Evolutionary conservation across 2,113 vertebrate genomes (phyloP).

Genomic region (Dipodomys stephensi): DNA sequence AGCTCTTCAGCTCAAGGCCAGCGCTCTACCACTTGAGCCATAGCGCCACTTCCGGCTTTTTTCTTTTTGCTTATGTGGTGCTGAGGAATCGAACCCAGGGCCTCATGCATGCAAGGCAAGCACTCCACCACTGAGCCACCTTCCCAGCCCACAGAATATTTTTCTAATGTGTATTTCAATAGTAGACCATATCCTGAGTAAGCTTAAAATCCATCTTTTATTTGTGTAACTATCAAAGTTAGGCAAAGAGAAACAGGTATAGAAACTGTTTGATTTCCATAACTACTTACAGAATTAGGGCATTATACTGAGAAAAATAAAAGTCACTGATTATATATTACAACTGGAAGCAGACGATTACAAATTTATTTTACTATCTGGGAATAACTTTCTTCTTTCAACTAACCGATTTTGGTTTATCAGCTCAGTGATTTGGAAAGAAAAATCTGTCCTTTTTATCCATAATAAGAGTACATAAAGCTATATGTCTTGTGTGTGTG

Average conservation of each 20-base stretch:
- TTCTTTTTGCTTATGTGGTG: too few species aligned
- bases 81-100: too few species aligned
- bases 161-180: slow-evolving; percentile 19
- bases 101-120: too few species aligned
- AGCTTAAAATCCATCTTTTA: not conserved
- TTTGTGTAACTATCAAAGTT: not conserved
- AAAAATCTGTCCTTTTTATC: slow-evolving; percentile 38
- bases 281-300: not conserved
- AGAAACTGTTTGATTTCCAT: not conserved
- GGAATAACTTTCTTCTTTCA: not conserved
- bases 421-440: slow-evolving; percentile 27
- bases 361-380: not conserved
- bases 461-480: not conserved
- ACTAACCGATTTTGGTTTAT: not conserved
- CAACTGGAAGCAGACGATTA: not conserved
- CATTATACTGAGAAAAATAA: not conserved
- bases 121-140: too few species aligned
- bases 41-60: too few species aligned
- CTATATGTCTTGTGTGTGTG: too few species aligned
- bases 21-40: too few species aligned
- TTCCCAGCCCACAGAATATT: not conserved
- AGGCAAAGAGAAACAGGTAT: not conserved
- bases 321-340: not conserved
- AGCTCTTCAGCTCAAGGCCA: too few species aligned
- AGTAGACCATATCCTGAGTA: not conserved